Evolutionary conservation across 2,888 invertebrate species (phyloP).

Genomic region (Diploptera punctata): DNA sequence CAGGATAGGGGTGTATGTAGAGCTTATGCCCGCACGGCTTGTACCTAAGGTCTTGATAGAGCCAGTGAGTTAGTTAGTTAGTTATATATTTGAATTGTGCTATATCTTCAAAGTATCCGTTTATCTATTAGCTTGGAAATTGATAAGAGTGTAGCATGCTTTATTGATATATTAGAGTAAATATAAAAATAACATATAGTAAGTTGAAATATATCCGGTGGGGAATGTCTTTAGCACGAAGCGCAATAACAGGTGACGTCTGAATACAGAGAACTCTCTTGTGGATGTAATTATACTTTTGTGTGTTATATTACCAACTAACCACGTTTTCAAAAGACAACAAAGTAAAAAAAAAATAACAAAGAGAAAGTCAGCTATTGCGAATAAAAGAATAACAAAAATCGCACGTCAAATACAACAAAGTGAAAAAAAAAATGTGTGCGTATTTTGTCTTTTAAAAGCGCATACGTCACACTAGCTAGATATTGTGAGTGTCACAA

Average conservation of each 20-base stretch:
- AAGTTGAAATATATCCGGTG: too few species aligned
- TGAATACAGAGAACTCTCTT: slow-evolving; percentile 17
- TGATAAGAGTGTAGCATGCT: too few species aligned
- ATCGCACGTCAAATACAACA: slow-evolving; percentile 29
- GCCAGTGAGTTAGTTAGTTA: too few species aligned
- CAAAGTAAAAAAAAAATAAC: slow-evolving; percentile 20
- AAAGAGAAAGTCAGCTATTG: slow-evolving; percentile 20
- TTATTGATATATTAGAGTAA: too few species aligned
- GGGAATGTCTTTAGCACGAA: too few species aligned
- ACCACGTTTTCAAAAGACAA: slow-evolving; percentile 26
- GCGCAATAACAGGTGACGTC: neutral
- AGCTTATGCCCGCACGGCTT: too few species aligned
- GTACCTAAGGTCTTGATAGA: too few species aligned
- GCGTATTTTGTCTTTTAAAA: slow-evolving; percentile 18
- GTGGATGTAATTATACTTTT: slow-evolving; percentile 24
- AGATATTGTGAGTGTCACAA: slow-evolving; percentile 30
- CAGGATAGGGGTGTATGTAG: too few species aligned
- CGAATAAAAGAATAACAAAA: slow-evolving; percentile 27
- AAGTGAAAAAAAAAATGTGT: slow-evolving; percentile 13
- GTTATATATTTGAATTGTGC: too few species aligned
- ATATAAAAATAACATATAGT: too few species aligned
- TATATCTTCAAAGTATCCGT: too few species aligned
- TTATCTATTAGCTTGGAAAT: too few species aligned
- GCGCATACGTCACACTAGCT: slow-evolving; percentile 2
- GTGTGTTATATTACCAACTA: slow-evolving; percentile 27